phyloP scores from a whole-genome alignment of 2,888 invertebrate genomes.

The Ypsolopha sequella region DNA sequence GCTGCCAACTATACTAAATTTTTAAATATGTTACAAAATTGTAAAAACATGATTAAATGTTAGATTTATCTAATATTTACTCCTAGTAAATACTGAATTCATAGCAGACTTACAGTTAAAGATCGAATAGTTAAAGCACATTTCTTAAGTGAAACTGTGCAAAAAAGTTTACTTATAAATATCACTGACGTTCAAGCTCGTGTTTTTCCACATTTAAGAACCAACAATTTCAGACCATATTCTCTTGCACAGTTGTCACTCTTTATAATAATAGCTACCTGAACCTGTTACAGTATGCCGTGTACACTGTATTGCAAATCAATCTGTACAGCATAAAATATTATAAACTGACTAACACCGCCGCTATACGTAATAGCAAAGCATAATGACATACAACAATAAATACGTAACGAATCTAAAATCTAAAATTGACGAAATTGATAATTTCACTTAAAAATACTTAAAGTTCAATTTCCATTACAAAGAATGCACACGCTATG shows the following conservation, averaged over 20 bases:
- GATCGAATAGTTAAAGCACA: slow-evolving; percentile 40
- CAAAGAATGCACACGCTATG: slow-evolving; percentile 30
- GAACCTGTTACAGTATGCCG: no score
- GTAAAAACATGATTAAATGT: slow-evolving; percentile 50
- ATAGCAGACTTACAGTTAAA: slow-evolving; percentile 44
- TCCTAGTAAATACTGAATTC: slow-evolving; percentile 59
- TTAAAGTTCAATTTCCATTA: slow-evolving; percentile 26
- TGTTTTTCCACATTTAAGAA: slow-evolving; percentile 15
- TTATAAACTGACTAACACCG: background rate
- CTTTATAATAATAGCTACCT: slow-evolving; percentile 6
- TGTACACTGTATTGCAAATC: no score
- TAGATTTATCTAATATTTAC: slow-evolving; percentile 49
- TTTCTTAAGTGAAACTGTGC: slow-evolving; percentile 55
- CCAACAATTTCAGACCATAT: slow-evolving; percentile 26
- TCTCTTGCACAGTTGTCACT: slow-evolving; percentile 57
- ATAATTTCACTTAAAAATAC: slow-evolving; percentile 58
- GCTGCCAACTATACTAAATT: slow-evolving; percentile 51
- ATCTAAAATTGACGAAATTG: slow-evolving; percentile 70
- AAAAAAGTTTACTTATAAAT: slow-evolving; percentile 30
- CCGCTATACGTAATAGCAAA: background rate
- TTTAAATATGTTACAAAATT: slow-evolving; percentile 50
- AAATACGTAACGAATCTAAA: slow-evolving; percentile 17
- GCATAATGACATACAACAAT: background rate
- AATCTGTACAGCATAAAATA: no score
- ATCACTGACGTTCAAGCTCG: slow-evolving; percentile 1